Percentiles rank a stretch among this genome's conserved stretches.
phyloP scores from a whole-genome alignment of 2,888 invertebrate species.

The Caenorhabditis angaria region DNA sequence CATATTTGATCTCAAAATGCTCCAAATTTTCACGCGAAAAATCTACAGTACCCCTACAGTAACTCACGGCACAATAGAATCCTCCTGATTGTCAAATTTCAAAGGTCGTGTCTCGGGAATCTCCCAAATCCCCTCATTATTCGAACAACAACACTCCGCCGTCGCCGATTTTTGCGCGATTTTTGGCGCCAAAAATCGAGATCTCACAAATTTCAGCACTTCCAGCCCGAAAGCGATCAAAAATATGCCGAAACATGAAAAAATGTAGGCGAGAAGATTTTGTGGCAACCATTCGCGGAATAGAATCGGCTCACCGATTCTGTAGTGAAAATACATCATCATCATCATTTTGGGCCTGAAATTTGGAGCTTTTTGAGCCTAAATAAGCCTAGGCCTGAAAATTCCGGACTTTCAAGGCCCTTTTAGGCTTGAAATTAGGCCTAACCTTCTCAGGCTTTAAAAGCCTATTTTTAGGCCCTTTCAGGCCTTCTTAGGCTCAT shows the following conservation, averaged over 20 bases:
- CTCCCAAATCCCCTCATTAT: constrained; percentile 31
- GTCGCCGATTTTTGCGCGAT: neutral
- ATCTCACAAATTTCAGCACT: constrained; percentile 43
- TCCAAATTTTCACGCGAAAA: neutral
- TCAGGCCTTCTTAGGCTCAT: no score
- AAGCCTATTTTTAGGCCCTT: neutral
- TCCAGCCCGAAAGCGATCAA: constrained; percentile 55
- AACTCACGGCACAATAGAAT: constrained; percentile 32
- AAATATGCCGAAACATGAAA: constrained; percentile 60
- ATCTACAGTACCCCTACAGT: no score
- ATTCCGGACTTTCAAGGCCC: neutral
- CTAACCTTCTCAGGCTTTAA: neutral
- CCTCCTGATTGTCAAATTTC: neutral
- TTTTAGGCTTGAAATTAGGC: neutral
- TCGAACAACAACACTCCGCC: constrained; percentile 39
- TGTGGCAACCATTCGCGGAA: constrained; percentile 62
- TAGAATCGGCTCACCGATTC: constrained; percentile 60
- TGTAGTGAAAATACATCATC: constrained; percentile 70
- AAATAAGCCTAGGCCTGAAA: neutral
- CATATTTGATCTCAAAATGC: no score
- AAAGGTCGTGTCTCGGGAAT: constrained; percentile 34
- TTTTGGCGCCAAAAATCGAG: constrained; percentile 9
- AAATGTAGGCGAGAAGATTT: constrained; percentile 54
- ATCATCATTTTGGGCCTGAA: constrained; percentile 56
- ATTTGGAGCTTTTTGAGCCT: constrained; percentile 3